A percentile compares a stretch with the other conserved stretches of the same genome.
phyloP scores from a whole-genome alignment of 2,113 vertebrate genomes.

The Arothron firmamentum region DNA sequence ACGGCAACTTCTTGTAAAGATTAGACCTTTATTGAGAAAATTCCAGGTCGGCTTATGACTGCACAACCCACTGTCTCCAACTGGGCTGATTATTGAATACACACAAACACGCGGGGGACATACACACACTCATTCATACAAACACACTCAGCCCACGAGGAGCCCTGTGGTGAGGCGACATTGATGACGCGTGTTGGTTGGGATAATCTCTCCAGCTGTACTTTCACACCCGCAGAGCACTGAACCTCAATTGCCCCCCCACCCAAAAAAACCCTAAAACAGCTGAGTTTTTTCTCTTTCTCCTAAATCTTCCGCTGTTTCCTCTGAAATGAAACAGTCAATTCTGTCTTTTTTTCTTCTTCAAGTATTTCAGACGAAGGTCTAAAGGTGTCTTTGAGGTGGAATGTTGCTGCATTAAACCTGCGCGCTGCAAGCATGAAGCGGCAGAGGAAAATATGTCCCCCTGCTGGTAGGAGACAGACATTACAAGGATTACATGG shows the following conservation, averaged over 20 bases:
- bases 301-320: no score
- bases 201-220: conserved; percentile 69
- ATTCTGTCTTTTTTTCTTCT: conserved; percentile 1
- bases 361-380: background rate
- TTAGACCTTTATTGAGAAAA: conserved; percentile 81
- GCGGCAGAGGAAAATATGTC: conserved; percentile 13
- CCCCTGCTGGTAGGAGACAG: conserved; percentile 35
- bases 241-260: conserved; percentile 42
- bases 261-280: conserved; percentile 2
- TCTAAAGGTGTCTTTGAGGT: conserved; percentile 14
- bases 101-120: conserved; percentile 38
- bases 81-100: conserved; percentile 62
- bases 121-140: conserved; percentile 20
- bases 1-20: conserved; percentile 70
- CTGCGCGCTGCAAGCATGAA: background rate
- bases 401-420: background rate
- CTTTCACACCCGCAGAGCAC: conserved; percentile 56
- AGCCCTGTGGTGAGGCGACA: conserved; percentile 63
- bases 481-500: conserved; percentile 2
- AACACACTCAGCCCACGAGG: conserved; percentile 42
- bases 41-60: conserved; percentile 80
- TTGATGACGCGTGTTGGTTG: conserved; percentile 67
- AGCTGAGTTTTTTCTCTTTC: conserved; percentile 5
- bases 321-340: conserved; percentile 3
- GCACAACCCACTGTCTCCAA: conserved; percentile 63